These are phyloP conservation scores for Rhizomys pruinosus DNA, from an alignment of 2,113 vertebrate species.

Conservation along the genomic window DNA sequence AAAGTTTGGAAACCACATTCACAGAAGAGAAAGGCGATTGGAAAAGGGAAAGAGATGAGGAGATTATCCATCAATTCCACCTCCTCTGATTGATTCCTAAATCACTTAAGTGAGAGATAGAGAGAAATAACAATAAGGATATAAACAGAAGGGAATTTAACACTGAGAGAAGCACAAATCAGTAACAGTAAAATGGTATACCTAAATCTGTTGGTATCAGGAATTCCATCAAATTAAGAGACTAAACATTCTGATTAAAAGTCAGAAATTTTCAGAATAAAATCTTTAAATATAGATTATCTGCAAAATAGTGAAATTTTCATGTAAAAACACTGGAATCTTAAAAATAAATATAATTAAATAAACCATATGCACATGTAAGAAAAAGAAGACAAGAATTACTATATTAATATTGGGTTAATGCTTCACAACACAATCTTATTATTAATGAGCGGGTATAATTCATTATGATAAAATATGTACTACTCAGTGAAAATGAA, in stretches of 20 bases:
- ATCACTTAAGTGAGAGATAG: background rate
- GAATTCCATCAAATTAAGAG: background rate
- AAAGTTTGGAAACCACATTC: background rate
- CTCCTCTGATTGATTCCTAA: background rate
- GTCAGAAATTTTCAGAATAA: background rate
- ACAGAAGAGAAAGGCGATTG: background rate
- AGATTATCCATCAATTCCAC: background rate
- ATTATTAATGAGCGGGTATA: background rate
- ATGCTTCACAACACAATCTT: background rate
- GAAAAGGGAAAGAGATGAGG: background rate
- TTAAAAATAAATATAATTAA: background rate
- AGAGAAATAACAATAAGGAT: background rate
- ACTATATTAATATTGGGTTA: background rate
- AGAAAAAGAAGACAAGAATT: background rate
- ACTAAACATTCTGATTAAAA: background rate
- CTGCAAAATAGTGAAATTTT: background rate
- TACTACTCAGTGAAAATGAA: background rate
- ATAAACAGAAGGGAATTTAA: background rate
- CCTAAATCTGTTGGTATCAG: background rate
- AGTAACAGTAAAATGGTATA: background rate
- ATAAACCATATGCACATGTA: background rate
- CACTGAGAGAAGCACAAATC: no score
- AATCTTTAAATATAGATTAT: background rate
- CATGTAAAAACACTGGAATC: background rate
- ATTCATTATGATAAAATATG: background rate